Percentiles rank a stretch among this genome's conserved stretches.
Evolutionary conservation across 1,140 invertebrate genomes (phyloP).

Genomic region (Panagrolaimus sp.): DNA sequence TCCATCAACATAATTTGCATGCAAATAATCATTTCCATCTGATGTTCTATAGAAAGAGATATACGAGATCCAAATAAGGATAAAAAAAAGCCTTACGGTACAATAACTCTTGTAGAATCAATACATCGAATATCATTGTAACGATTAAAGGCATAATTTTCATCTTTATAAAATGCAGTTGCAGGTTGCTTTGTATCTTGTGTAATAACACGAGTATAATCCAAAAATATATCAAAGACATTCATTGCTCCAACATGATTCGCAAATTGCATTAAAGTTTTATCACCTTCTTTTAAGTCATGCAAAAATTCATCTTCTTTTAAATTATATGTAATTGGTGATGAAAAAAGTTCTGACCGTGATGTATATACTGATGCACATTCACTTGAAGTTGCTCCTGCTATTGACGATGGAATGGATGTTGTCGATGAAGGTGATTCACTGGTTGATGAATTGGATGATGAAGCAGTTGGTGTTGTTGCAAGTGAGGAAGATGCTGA

Average conservation of each 20-base stretch:
- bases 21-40: conserved; percentile 33
- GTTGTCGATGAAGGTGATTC: too few species aligned
- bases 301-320: conserved; percentile 26
- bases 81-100: conserved; percentile 17
- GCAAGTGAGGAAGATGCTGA: too few species aligned
- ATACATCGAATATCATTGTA: conserved; percentile 32
- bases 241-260: conserved; percentile 27
- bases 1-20: conserved; percentile 42
- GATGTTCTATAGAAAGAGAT: too few species aligned
- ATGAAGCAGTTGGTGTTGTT: too few species aligned
- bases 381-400: too few species aligned
- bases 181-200: conserved; percentile 28
- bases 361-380: background rate
- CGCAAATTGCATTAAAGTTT: conserved; percentile 9
- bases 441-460: too few species aligned
- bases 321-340: conserved; percentile 15
- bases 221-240: conserved; percentile 38
- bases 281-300: conserved; percentile 14
- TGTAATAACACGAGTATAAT: conserved; percentile 30
- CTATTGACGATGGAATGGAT: too few species aligned
- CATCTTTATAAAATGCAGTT: conserved; percentile 13
- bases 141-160: conserved; percentile 30
- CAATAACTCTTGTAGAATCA: conserved; percentile 26
- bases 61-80: too few species aligned
- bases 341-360: background rate